A percentile compares a stretch with the other conserved stretches of the same genome.
Evolutionary conservation across 2,797 vertebrate species (phyloP).

Genomic region (Cyclopterus lumpus): DNA sequence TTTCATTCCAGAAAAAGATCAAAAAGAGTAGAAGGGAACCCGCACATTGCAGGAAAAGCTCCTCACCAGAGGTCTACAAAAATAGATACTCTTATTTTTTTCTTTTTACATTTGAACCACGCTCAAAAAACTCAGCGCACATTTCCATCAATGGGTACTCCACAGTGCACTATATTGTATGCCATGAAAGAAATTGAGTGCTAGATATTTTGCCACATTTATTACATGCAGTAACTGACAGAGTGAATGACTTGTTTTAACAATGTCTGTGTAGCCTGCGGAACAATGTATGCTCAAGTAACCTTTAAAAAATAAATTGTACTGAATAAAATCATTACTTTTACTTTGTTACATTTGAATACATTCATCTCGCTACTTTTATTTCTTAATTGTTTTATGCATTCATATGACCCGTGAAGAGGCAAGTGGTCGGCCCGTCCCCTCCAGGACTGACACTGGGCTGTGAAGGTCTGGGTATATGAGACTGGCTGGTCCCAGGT

Average conservation of each 20-base stretch:
- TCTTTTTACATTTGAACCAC: conserved; percentile 40
- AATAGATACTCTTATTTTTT: conserved; percentile 56
- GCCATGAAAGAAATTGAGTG: conserved; percentile 3
- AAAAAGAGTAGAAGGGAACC: conserved; percentile 60
- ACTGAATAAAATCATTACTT: no score
- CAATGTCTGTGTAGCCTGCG: conserved; percentile 3
- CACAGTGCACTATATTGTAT: neutral
- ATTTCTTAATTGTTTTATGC: no score
- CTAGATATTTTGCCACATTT: conserved; percentile 32
- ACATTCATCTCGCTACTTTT: no score
- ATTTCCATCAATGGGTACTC: conserved; percentile 41
- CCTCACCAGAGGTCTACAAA: conserved; percentile 58
- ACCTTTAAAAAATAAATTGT: no score
- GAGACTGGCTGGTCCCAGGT: no score
- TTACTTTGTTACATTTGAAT: no score
- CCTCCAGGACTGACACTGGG: no score
- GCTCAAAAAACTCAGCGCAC: conserved; percentile 27
- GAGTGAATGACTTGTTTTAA: conserved; percentile 63
- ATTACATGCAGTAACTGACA: conserved; percentile 44
- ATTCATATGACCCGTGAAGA: no score
- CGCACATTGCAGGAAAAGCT: conserved; percentile 67
- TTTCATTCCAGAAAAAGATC: conserved; percentile 81
- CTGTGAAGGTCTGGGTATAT: no score
- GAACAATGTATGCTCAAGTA: neutral
- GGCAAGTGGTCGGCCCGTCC: no score